Conservation (phyloP, 2,113 vertebrate species). For the Balaeniceps rex region DNA sequence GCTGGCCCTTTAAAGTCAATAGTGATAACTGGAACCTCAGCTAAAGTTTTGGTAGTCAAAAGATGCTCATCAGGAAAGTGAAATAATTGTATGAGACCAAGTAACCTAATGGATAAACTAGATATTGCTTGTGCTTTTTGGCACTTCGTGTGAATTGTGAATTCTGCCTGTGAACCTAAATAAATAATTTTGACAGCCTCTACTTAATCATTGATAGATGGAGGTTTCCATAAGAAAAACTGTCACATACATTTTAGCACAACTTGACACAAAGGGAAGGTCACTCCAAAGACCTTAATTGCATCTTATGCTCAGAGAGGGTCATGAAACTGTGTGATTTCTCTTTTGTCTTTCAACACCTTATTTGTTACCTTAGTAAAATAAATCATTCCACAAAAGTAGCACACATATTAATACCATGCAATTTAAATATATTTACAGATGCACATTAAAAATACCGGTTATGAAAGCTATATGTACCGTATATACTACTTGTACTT, state of each 20-base stretch:
- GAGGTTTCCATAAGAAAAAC: conserved; percentile 41
- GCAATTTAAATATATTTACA: not conserved
- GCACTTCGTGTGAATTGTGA: not conserved
- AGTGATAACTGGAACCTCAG: not conserved
- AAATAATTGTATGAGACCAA: not conserved
- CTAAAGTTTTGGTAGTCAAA: not conserved
- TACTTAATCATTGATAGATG: conserved; percentile 26
- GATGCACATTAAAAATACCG: not conserved
- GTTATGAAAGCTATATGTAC: not conserved
- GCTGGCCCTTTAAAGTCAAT: not conserved
- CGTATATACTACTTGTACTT: not conserved
- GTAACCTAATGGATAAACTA: not conserved
- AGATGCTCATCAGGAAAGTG: not conserved
- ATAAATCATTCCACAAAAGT: not conserved
- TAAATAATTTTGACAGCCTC: not conserved
- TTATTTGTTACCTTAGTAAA: not conserved
- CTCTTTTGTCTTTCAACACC: not conserved
- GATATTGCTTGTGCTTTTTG: not conserved
- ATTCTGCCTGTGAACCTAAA: not conserved
- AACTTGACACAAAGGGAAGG: conserved; percentile 20
- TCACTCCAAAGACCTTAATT: conserved; percentile 34
- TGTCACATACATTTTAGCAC: not conserved
- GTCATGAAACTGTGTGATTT: not conserved
- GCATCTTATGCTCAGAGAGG: not conserved
- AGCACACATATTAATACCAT: not conserved